Evolutionary conservation across 2,888 invertebrate genomes (phyloP).

Genomic region (Machimus atricapillus): DNA sequence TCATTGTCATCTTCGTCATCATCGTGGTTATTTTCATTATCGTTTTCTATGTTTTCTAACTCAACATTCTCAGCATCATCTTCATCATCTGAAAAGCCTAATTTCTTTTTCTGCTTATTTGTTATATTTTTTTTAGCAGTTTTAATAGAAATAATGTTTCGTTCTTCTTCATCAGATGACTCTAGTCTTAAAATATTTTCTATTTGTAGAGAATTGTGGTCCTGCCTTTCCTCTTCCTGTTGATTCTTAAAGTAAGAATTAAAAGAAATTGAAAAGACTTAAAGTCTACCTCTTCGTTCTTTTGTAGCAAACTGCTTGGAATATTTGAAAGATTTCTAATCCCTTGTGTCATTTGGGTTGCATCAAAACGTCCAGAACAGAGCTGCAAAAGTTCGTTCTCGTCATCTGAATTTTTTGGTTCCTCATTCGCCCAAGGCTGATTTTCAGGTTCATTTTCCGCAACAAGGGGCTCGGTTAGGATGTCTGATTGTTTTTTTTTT

Average conservation of each 20-base stretch:
- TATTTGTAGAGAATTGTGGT: not conserved
- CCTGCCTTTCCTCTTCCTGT: not conserved
- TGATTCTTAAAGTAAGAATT: slow-evolving; percentile 48
- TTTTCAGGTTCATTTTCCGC: not conserved
- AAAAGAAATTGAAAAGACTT: slow-evolving; percentile 63
- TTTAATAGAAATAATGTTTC: not conserved
- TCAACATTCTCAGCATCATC: slow-evolving; percentile 40
- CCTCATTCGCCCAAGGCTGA: not conserved
- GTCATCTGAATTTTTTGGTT: slow-evolving; percentile 48
- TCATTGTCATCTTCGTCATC: slow-evolving; percentile 53
- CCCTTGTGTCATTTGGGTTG: slow-evolving; percentile 11
- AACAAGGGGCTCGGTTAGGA: not conserved
- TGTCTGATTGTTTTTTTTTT: not conserved
- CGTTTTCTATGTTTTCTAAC: slow-evolving; percentile 51
- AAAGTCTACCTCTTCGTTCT: slow-evolving; percentile 64
- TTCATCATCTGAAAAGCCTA: slow-evolving; percentile 14
- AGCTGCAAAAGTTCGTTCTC: slow-evolving; percentile 65
- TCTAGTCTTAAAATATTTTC: not conserved
- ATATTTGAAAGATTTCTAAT: not conserved
- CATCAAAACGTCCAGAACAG: slow-evolving; percentile 67
- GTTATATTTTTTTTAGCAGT: not conserved
- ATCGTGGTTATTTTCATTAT: slow-evolving; percentile 47
- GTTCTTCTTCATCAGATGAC: slow-evolving; percentile 10
- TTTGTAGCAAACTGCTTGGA: not conserved
- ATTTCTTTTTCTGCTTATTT: not conserved